Evolutionary conservation across 2,797 vertebrate species (phyloP).

Genomic region (Ciconia nigra): DNA sequence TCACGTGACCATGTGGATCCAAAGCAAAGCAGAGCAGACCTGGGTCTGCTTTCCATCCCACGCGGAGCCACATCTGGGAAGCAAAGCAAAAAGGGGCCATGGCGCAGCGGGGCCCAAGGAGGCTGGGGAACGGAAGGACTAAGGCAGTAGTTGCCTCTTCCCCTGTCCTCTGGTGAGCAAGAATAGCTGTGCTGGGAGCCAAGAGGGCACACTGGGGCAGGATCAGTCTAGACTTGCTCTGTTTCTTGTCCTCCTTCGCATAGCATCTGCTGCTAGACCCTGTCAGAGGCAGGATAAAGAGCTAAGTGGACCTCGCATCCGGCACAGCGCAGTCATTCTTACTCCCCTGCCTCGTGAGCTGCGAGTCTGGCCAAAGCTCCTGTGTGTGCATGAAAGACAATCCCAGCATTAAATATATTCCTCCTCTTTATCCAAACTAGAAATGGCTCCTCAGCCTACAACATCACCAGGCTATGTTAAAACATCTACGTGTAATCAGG

Average conservation of each 20-base stretch:
- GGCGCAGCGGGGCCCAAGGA: accelerated
- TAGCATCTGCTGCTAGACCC: not conserved
- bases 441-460: not conserved
- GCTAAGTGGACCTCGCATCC: not conserved
- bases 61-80: not conserved
- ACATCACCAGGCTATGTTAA: not conserved
- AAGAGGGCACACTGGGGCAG: not conserved
- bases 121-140: not conserved
- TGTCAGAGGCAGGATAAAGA: not conserved
- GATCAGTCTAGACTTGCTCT: not conserved
- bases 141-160: not conserved
- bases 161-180: not conserved
- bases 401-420: not conserved
- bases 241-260: not conserved
- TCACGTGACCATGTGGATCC: not conserved
- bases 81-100: not conserved
- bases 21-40: not conserved
- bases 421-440: not conserved
- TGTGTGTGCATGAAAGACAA: not conserved
- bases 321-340: not conserved
- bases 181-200: not conserved
- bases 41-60: not conserved
- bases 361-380: not conserved
- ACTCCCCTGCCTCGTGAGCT: not conserved
- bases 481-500: not conserved